Evolutionary conservation across 2,888 invertebrate genomes (phyloP), one percentile per base, ranked within the genome.

Genomic region (Notodonta ziczac): DNA sequence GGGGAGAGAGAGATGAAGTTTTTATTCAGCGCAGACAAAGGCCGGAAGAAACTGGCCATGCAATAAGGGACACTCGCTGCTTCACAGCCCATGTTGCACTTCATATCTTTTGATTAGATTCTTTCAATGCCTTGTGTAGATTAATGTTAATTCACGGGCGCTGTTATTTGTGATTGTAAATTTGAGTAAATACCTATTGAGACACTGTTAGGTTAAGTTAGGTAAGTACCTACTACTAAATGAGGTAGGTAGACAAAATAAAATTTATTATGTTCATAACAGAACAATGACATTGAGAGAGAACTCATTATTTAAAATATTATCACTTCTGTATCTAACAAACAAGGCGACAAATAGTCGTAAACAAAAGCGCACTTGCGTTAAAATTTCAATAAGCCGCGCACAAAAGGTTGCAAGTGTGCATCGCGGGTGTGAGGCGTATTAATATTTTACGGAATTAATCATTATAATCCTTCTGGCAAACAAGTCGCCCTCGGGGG

Each of bases 371-470:
- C 78, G 80, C 87, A 89, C 88, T 89, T 86, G 88, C 81, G 78
- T 83, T 82, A 81, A 84, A 85, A 87, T 84, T 86, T 84, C 84
- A 87, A 87, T 89, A 88, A 88, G 82, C 83, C 79, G 83, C 81
- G 83, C 78, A 80, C 78, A 85, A 85, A 83, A 83, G 82, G 80
- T 70, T 77, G 87, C 90, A 91, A 90, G 88, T 90, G 92, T 88
- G 85, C 87, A 83, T 76, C 83, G 84, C 88, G 89, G 90, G 92
- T 87, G 91, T 85, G 87, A 90, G 84, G 84, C 80, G 90, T 91
- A 90, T 93, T 93, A 93, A 92, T 93, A 92, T 93, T 93, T 93
- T 86, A 93, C 88, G 85, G 89, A 91, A 93, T 93, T 93, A 93
- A 93, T 93, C 91, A 93, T 91, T 90, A 91, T 93, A 93, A 93